Conservation (phyloP, 2,888 invertebrate species). For the Lamproptera curius region DNA sequence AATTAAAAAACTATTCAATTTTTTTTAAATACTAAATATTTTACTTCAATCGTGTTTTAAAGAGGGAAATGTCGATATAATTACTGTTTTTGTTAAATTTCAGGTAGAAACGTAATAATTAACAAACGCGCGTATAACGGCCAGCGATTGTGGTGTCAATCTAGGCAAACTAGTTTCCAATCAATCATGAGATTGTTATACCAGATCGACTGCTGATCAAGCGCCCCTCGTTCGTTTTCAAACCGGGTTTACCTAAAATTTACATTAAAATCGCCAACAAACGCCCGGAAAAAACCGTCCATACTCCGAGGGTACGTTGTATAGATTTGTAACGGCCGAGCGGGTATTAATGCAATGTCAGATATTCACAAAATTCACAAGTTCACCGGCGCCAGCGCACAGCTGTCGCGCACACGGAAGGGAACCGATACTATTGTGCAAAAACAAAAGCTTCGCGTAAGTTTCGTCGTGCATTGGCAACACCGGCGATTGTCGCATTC, state of each 20-base stretch:
- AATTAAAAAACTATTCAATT: conserved; percentile 24
- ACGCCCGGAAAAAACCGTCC: conserved; percentile 61
- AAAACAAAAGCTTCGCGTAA: conserved; percentile 35
- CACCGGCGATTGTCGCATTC: too few species aligned
- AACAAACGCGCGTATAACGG: conserved; percentile 33
- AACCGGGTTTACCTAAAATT: conserved; percentile 65
- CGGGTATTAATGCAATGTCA: conserved; percentile 69
- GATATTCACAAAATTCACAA: conserved; percentile 76
- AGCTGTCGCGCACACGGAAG: conserved; percentile 72
- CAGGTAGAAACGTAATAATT: conserved; percentile 44
- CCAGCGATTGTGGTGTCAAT: conserved; percentile 54
- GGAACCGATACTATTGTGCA: conserved; percentile 47
- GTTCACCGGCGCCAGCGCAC: conserved; percentile 59
- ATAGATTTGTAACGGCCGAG: conserved; percentile 77
- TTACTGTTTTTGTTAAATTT: conserved; percentile 29
- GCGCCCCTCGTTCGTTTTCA: conserved; percentile 52
- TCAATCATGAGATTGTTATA: conserved; percentile 75
- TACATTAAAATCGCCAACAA: conserved; percentile 71
- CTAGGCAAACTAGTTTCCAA: conserved; percentile 70
- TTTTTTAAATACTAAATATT: too few species aligned
- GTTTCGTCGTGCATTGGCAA: conserved; percentile 1
- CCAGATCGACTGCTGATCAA: conserved; percentile 62
- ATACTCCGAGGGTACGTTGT: conserved; percentile 65
- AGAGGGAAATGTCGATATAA: too few species aligned
- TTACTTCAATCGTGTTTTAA: too few species aligned